Evolutionary conservation across 2,888 invertebrate genomes (phyloP).

Genomic region (Xestoiulus laeticollis): DNA sequence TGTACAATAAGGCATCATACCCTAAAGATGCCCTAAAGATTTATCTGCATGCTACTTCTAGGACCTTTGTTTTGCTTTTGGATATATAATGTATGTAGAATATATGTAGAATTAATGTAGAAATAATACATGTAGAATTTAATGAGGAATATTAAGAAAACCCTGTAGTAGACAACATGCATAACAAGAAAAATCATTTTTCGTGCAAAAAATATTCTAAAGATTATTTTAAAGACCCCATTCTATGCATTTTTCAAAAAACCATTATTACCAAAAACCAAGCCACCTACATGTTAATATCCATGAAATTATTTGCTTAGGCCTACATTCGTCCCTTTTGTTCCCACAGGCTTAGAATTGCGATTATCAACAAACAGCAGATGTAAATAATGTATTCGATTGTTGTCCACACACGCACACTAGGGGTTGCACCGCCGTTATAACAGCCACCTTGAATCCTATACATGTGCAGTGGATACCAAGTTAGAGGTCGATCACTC

Average conservation of each 20-base stretch:
- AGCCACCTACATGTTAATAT: background rate
- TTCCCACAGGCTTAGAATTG: background rate
- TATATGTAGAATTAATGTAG: too few relatives aligned
- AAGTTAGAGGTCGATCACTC: background rate
- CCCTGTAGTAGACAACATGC: too few relatives aligned
- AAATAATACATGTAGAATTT: too few relatives aligned
- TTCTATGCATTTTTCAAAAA: background rate
- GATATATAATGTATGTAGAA: too few relatives aligned
- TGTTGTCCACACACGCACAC: background rate
- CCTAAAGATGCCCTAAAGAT: too few relatives aligned
- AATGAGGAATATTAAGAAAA: too few relatives aligned
- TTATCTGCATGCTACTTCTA: too few relatives aligned
- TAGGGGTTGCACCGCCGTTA: background rate
- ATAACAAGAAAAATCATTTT: background rate
- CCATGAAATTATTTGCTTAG: background rate
- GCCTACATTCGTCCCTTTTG: background rate
- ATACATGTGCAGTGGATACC: background rate
- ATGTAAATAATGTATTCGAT: constrained; percentile 7
- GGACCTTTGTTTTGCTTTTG: too few relatives aligned
- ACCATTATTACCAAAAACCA: background rate
- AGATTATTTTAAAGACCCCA: background rate
- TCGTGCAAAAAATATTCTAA: background rate
- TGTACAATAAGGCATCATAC: too few relatives aligned
- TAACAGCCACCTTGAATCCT: background rate
- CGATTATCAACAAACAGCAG: background rate